Conservation (phyloP, 2,797 vertebrate genomes). For the Falco cherrug region DNA sequence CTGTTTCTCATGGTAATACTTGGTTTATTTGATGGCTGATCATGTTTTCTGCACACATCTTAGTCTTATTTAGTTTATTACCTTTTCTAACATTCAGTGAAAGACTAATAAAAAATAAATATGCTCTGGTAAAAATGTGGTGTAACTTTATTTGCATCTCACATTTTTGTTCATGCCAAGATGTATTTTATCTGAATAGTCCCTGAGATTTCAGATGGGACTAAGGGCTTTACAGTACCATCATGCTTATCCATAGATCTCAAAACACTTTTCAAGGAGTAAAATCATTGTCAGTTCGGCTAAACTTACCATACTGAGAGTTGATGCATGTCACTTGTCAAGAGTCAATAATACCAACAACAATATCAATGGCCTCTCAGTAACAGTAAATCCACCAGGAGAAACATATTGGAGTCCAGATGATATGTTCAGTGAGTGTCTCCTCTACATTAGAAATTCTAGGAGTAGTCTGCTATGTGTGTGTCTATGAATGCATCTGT, state of each 20-base stretch:
- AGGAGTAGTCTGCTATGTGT: neutral
- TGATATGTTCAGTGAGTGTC: neutral
- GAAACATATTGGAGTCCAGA: neutral
- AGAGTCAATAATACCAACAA: neutral
- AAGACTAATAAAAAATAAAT: conserved; percentile 29
- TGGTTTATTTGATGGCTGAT: neutral
- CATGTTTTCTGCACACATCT: neutral
- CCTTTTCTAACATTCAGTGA: neutral
- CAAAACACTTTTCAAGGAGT: neutral
- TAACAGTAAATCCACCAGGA: neutral
- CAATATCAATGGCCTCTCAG: neutral
- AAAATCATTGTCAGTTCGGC: neutral
- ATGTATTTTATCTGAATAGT: neutral
- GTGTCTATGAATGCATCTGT: neutral
- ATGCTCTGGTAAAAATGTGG: neutral
- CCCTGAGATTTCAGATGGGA: neutral
- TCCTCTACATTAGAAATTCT: neutral
- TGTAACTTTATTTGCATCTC: neutral
- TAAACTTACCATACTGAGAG: neutral
- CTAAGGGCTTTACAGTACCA: neutral
- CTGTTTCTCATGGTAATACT: neutral
- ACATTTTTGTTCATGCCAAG: neutral
- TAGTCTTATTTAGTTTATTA: neutral
- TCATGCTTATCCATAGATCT: neutral
- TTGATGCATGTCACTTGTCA: neutral